These are phyloP conservation scores for Pyralis farinalis DNA, from an alignment of 2,888 invertebrate genomes.

Conservation along the genomic window DNA sequence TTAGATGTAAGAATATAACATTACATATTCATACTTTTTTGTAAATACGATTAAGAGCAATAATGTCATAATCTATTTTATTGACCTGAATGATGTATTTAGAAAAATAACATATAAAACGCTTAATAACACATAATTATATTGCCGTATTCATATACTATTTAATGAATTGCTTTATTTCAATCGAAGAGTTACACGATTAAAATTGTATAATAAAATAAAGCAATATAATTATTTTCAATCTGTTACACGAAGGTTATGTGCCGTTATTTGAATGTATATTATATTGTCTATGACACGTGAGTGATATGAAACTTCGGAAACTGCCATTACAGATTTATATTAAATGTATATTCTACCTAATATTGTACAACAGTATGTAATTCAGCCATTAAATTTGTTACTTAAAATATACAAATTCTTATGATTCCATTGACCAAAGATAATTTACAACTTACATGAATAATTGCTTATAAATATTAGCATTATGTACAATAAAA, in stretches of 20 bases:
- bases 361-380: slow-evolving; percentile 32
- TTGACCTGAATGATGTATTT: slow-evolving; percentile 31
- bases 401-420: slow-evolving; percentile 33
- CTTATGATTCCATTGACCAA: slow-evolving; percentile 20
- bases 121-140: slow-evolving; percentile 71
- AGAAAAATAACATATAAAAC: slow-evolving; percentile 79
- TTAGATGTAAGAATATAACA: too few species aligned
- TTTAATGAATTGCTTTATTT: slow-evolving; percentile 57
- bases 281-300: slow-evolving; percentile 26
- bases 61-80: background rate
- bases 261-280: background rate
- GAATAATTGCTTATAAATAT: slow-evolving; percentile 30
- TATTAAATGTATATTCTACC: slow-evolving; percentile 3
- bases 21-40: too few species aligned
- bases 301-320: slow-evolving; percentile 14
- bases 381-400: slow-evolving; percentile 68
- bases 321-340: slow-evolving; percentile 11
- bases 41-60: background rate
- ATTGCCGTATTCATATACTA: slow-evolving; percentile 46
- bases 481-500: slow-evolving; percentile 35
- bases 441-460: slow-evolving; percentile 33
- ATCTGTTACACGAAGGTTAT: slow-evolving; percentile 17
- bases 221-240: slow-evolving; percentile 45
- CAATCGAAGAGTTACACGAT: slow-evolving; percentile 37
- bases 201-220: slow-evolving; percentile 42